A percentile compares a stretch with the other conserved stretches of the same genome.
These are phyloP conservation scores for Alosa sapidissima DNA, from an alignment of 2,797 vertebrate genomes.

Conservation along the genomic window DNA sequence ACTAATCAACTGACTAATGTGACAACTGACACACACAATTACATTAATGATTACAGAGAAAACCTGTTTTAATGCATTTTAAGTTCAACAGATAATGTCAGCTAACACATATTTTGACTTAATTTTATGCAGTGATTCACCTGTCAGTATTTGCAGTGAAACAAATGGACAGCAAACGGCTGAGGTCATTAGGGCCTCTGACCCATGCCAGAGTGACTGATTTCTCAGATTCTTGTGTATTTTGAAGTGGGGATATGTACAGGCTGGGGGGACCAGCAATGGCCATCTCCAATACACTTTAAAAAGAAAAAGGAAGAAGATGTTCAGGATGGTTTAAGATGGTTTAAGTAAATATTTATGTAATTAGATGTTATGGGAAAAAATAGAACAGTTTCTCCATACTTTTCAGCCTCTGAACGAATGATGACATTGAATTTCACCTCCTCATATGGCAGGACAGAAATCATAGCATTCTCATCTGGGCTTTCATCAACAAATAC, in stretches of 20 bases:
- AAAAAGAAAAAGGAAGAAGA: not conserved
- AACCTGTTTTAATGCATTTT: not conserved
- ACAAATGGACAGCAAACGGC: slow-evolving; percentile 67
- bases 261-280: slow-evolving; percentile 70
- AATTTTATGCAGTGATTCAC: slow-evolving; percentile 45
- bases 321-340: not conserved
- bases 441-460: slow-evolving; percentile 62
- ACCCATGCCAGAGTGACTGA: slow-evolving; percentile 63
- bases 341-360: not conserved
- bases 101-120: not conserved
- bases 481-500: slow-evolving; percentile 51
- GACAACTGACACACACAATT: no score
- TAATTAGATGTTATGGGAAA: not conserved
- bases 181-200: slow-evolving; percentile 58
- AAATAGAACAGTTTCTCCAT: not conserved
- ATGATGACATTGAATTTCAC: slow-evolving; percentile 51
- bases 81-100: not conserved
- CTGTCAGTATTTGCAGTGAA: slow-evolving; percentile 67
- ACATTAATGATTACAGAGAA: not conserved
- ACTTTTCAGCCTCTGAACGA: slow-evolving; percentile 59
- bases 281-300: slow-evolving; percentile 65
- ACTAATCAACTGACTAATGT: not conserved
- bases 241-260: slow-evolving; percentile 47
- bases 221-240: slow-evolving; percentile 38
- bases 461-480: slow-evolving; percentile 28